Conservation (phyloP, 2,888 invertebrate species). For the Xestia xanthographa region DNA sequence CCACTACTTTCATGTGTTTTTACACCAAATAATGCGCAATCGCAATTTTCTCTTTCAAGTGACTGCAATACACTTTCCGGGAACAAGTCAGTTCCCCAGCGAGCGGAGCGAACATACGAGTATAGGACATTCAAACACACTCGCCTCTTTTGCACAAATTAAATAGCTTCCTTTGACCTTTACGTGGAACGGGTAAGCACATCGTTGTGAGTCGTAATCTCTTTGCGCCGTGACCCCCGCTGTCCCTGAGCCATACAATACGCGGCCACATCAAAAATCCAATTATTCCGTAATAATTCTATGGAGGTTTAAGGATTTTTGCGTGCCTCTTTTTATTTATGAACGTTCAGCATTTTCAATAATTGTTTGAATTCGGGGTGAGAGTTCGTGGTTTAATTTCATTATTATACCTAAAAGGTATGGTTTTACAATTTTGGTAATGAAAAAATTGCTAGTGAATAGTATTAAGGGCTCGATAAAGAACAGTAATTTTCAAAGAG, state of each 20-base stretch:
- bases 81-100: background rate
- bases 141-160: slow-evolving; percentile 44
- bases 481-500: background rate
- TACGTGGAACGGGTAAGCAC: slow-evolving; percentile 22
- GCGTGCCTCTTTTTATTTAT: slow-evolving; percentile 71
- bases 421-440: slow-evolving; percentile 28
- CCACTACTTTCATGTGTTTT: background rate
- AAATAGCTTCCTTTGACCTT: slow-evolving; percentile 43
- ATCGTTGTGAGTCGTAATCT: slow-evolving; percentile 32
- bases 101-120: background rate
- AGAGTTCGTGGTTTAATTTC: slow-evolving; percentile 69
- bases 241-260: slow-evolving; percentile 38
- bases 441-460: background rate
- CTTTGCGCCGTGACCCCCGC: slow-evolving; percentile 26
- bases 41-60: background rate
- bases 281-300: slow-evolving; percentile 70
- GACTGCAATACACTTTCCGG: slow-evolving; percentile 4
- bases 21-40: slow-evolving; percentile 24
- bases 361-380: slow-evolving; percentile 71
- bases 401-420: slow-evolving; percentile 65
- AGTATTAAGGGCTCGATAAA: background rate
- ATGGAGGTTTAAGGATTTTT: slow-evolving; percentile 63
- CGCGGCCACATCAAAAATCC: slow-evolving; percentile 65
- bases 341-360: slow-evolving; percentile 72
- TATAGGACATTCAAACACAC: background rate